Conservation (phyloP, 2,888 invertebrate genomes). For the Archips crataeganus region DNA sequence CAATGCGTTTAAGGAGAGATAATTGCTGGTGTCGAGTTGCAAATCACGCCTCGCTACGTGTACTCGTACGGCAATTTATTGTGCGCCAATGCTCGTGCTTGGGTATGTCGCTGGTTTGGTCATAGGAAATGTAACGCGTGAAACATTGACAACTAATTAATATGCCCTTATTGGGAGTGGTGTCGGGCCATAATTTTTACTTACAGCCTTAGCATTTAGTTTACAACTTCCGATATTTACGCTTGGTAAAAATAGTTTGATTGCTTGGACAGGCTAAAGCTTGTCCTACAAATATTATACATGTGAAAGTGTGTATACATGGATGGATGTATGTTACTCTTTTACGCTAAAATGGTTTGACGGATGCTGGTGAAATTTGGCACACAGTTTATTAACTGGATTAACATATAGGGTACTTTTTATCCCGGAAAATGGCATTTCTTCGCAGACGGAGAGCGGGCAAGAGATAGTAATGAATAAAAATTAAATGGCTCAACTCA, state of each 20-base stretch:
- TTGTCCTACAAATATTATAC: no score
- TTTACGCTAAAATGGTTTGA: no score
- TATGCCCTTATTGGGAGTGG: conserved; percentile 45
- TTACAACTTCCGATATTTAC: conserved; percentile 39
- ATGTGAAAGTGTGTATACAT: no score
- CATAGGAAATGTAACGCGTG: conserved; percentile 48
- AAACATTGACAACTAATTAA: conserved; percentile 41
- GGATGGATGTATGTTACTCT: no score
- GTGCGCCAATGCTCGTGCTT: conserved; percentile 46
- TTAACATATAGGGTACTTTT: no score
- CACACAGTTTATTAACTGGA: no score
- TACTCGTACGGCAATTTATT: conserved; percentile 44
- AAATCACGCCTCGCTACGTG: conserved; percentile 57
- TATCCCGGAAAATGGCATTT: no score
- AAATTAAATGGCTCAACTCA: no score
- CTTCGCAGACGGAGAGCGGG: no score
- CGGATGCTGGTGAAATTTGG: no score
- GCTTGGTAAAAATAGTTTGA: conserved; percentile 48
- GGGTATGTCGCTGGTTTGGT: conserved; percentile 48
- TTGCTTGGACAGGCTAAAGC: no score
- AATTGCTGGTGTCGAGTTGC: conserved; percentile 62
- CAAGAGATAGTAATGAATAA: no score
- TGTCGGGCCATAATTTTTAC: conserved; percentile 32
- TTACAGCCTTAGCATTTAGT: conserved; percentile 41
- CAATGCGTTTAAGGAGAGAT: conserved; percentile 61